These are phyloP conservation scores for Lateolabrax maculatus DNA, from an alignment of 2,797 vertebrate species.

Conservation along the genomic window DNA sequence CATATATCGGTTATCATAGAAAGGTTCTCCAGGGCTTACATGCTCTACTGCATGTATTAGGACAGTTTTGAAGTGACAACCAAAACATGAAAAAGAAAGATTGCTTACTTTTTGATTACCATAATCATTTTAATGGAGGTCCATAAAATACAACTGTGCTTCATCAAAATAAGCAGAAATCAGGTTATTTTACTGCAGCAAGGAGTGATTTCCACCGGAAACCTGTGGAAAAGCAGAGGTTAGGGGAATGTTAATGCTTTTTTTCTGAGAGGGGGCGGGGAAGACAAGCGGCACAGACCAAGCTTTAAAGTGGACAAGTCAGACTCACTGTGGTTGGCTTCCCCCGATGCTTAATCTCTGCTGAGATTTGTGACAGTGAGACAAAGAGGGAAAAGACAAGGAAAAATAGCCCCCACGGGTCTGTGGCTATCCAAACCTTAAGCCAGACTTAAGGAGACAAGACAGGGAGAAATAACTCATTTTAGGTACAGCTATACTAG, in stretches of 20 bases:
- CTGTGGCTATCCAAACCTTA: slow-evolving; percentile 19
- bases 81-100: not conserved
- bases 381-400: slow-evolving; percentile 13
- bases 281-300: slow-evolving; percentile 27
- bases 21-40: too few relatives aligned
- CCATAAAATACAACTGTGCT: not conserved
- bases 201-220: slow-evolving; percentile 17
- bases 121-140: not conserved
- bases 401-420: not conserved
- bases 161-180: not conserved
- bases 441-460: slow-evolving; percentile 11
- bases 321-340: slow-evolving; percentile 40
- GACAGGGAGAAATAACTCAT: not conserved
- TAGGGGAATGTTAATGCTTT: slow-evolving; percentile 26
- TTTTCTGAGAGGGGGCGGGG: slow-evolving; percentile 29
- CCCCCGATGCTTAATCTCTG: slow-evolving; percentile 37
- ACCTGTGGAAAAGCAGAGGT: slow-evolving; percentile 8
- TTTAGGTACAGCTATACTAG: not conserved
- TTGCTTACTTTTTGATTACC: not conserved
- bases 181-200: not conserved
- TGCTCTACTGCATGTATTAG: not conserved
- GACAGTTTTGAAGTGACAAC: not conserved
- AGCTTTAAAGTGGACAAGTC: slow-evolving; percentile 52
- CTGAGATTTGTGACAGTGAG: slow-evolving; percentile 50
- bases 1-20: not conserved